phyloP scores from a whole-genome alignment of 35 echinoderm and acorn worm species.

The Diadema setosum region DNA sequence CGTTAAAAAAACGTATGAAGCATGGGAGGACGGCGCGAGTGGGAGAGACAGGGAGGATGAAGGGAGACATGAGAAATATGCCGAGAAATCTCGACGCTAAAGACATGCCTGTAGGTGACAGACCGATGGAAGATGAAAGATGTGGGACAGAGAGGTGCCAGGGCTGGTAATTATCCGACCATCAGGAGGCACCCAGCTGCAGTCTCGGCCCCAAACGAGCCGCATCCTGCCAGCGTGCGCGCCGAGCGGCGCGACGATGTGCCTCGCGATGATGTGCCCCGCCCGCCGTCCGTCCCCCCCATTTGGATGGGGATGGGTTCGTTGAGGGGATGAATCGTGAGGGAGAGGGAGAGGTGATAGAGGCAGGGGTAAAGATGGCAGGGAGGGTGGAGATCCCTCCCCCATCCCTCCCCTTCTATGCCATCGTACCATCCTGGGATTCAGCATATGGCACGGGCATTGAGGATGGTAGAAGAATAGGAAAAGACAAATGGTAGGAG shows the following conservation, averaged over 20 bases:
- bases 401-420: too few species aligned
- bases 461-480: too few species aligned
- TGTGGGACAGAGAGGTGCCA: neutral
- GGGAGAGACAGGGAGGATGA: neutral
- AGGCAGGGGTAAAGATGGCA: too few species aligned
- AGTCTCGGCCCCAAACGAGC: neutral
- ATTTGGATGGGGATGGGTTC: too few species aligned
- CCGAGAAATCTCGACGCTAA: neutral
- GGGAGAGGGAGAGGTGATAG: too few species aligned
- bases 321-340: too few species aligned
- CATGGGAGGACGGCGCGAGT: neutral
- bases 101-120: neutral
- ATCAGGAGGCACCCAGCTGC: slow-evolving; percentile 6
- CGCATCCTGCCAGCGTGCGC: neutral
- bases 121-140: neutral
- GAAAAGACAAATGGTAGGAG: too few species aligned
- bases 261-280: too few species aligned
- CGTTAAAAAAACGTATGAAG: too few species aligned
- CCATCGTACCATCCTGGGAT: too few species aligned
- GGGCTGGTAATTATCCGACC: neutral
- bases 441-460: too few species aligned
- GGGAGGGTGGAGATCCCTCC: too few species aligned
- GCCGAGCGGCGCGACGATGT: neutral
- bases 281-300: neutral
- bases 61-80: neutral